Evolutionary conservation across 2,113 vertebrate species (phyloP), one percentile per base, ranked within the genome.

Genomic region (Anolis carolinensis): DNA sequence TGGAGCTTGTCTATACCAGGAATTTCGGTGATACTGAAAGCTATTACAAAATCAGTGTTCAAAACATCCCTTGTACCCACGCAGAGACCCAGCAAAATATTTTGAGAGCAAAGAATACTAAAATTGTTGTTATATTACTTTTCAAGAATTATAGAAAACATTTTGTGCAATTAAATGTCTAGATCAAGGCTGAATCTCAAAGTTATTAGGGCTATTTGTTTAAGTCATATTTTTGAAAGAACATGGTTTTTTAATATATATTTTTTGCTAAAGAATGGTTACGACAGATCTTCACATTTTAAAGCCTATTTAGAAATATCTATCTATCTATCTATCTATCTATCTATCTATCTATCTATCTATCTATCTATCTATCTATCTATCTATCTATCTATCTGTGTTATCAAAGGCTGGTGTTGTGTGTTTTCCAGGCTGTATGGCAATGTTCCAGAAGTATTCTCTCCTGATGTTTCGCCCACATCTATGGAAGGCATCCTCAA

Each of bases 61-160:
- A 77, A 77, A 77, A 68, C 74, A 85, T 68, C 21, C 23, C 83
- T 77, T 68, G 77, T 78, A 20, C 36, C 73, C 20, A 32, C 68
- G 73, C n/a, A 68, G 44, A 67, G 73, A 32, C n/a, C 18, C 59
- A 76, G 52, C 9, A 50, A 76, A 65, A 67, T 67, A 50, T 74
- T 39, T 62, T n/a, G 55, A 23, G 55, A 44, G 36, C 13, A 83
- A 83, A 74, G 70, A 83, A 74, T 73, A n/a, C 55, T 39, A 75
- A 5, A 75, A 20, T 36, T 65, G 36, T 76, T 84, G 21, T 44
- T 36, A 5, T 78, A 62, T 30, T 52, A 44, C 25, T 9, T 44
- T 83, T 55, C 21, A 20, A 34, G n/a, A 63, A 55, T 27, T 1
- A 32, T 50, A 48, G 82, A 82, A 11, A 73, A 18, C 5, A 21